Base-by-base conservation (phyloP, 2,888 invertebrate species). In the Eudemis profundana region DNA sequence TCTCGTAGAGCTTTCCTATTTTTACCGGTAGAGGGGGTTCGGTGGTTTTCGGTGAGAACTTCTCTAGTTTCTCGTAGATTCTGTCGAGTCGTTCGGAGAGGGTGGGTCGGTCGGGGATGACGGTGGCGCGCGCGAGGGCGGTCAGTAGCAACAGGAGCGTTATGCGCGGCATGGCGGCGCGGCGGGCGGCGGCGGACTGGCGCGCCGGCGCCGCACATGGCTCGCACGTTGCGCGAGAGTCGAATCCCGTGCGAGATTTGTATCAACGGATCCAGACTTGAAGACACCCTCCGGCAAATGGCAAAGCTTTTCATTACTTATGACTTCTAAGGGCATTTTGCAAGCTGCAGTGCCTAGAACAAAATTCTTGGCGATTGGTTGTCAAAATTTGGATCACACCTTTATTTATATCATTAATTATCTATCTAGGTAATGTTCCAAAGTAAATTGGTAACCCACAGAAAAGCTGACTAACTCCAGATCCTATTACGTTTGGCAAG, bases 41-140 rank as follows among this genome's bases (percentile, higher is more conserved):
- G 15, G 38, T 42, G 17, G 56, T 3, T 42, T 27, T 80, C 67
- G 7, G 82, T 83, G 19, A 87, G 15, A 90, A 72, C 36, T 78
- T 79, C 67, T 91, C 89, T 0, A 91, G 73, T 68, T 88, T 90
- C 68, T 87, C 82, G 70, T 84, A 87, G 1, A 88, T 73, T 66
- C 79, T 80, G 66, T 86, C 86, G 17, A 87, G 78, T 23, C 83
- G 78, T 51, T 85, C 82, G 2, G 84, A 81, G 68, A 89, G 78
- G 3, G 85, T 79, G 10, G 89, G 86, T 2, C 81, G 72, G 50
- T 85, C 83, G 10, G 89, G 85, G 62, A 89, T 84, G 70, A 85
- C 81, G 29, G 87, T 86, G 67, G 83, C 81, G 29, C 81, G 79
- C 60, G 79, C 81, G 56, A 79, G 79, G 79, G 78, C 57, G 84